Evolutionary conservation across 1,140 invertebrate genomes (phyloP).

Genomic region (Episyrphus balteatus): DNA sequence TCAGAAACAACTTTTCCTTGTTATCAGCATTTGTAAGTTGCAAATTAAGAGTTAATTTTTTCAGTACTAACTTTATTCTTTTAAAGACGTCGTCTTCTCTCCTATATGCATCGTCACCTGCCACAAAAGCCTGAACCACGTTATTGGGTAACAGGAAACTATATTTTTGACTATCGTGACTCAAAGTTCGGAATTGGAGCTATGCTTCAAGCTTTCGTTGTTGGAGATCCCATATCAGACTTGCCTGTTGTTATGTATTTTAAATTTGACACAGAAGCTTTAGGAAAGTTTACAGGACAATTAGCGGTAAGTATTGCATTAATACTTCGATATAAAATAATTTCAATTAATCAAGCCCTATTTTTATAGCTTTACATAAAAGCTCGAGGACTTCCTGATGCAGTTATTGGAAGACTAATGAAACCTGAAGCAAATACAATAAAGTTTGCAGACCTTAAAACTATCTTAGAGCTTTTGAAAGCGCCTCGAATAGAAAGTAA

Average conservation of each 20-base stretch:
- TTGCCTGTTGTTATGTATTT: constrained; percentile 48
- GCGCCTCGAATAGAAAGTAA: constrained; percentile 37
- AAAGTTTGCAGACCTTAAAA: constrained; percentile 38
- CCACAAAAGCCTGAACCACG: constrained; percentile 37
- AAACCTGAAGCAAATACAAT: constrained; percentile 33
- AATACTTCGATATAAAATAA: background rate
- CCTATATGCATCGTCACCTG: constrained; percentile 47
- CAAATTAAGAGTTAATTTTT: background rate
- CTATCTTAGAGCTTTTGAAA: constrained; percentile 41
- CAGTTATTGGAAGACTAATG: constrained; percentile 28
- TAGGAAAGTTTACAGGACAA: constrained; percentile 44
- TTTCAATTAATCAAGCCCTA: background rate
- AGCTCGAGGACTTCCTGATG: constrained; percentile 40
- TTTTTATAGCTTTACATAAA: constrained; percentile 47
- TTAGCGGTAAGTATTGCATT: constrained; percentile 38
- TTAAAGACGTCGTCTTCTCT: constrained; percentile 43
- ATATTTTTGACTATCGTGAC: constrained; percentile 51
- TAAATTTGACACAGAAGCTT: constrained; percentile 47
- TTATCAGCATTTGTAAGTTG: constrained; percentile 45
- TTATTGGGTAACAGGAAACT: constrained; percentile 50
- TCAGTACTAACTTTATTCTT: too few relatives aligned
- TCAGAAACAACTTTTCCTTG: constrained; percentile 52
- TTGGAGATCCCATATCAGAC: constrained; percentile 49
- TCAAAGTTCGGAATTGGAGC: constrained; percentile 46
- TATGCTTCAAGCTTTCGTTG: constrained; percentile 44